phyloP scores from a whole-genome alignment of 1,140 invertebrate species.

The Drosophila nebulosa region DNA sequence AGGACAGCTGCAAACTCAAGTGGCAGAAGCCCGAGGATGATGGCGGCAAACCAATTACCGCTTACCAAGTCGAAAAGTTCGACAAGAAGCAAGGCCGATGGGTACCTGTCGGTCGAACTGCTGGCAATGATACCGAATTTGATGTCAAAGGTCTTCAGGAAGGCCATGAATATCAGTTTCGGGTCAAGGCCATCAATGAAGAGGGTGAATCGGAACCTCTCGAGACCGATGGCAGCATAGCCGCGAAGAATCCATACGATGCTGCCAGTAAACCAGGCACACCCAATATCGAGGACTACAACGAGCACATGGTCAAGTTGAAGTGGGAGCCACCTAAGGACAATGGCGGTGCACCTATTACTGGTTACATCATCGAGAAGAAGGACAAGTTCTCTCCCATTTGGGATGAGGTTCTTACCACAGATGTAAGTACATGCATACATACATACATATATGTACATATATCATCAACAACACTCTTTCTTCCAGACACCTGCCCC shows the following conservation, averaged over 20 bases:
- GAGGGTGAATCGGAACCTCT: conserved; percentile 98
- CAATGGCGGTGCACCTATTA: conserved; percentile 96
- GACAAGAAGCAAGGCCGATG: conserved; percentile 96
- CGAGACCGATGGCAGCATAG: conserved; percentile 89
- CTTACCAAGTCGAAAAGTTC: conserved; percentile 98
- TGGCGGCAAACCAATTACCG: conserved; percentile 96
- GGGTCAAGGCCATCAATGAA: conserved; percentile 98
- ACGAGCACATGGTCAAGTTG: conserved; percentile 94
- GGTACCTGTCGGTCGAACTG: conserved; percentile 93
- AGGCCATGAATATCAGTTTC: conserved; percentile 97
- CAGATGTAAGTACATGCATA: conserved; percentile 83
- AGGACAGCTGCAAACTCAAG: conserved; percentile 91
- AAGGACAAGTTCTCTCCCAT: conserved; percentile 93
- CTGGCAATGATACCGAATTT: conserved; percentile 89
- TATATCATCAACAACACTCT: background rate
- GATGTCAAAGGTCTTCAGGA: conserved; percentile 95
- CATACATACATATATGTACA: background rate
- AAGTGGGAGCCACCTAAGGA: conserved; percentile 95
- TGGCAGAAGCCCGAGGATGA: conserved; percentile 99
- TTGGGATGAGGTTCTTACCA: conserved; percentile 94
- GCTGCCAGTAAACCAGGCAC: conserved; percentile 92
- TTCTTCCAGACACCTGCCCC: conserved; percentile 85
- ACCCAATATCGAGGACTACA: conserved; percentile 95
- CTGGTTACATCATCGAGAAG: conserved; percentile 97
- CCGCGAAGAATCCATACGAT: conserved; percentile 83